A percentile compares a stretch with the other conserved stretches of the same genome.
Conservation (phyloP, 2,888 invertebrate species). For the Torymus auratus region DNA sequence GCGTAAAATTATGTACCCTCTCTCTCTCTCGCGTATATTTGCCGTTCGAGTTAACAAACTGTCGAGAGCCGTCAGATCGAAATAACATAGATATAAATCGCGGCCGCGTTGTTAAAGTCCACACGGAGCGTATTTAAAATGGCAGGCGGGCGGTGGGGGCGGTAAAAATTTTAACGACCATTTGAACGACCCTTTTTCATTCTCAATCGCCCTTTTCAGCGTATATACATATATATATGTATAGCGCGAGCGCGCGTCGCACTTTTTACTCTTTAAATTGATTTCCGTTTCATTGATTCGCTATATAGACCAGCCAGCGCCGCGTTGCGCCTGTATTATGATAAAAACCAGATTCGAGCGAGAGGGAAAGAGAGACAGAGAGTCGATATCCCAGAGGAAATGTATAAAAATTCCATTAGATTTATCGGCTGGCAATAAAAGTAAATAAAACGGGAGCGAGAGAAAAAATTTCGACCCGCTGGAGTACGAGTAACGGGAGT, state of each 20-base stretch:
- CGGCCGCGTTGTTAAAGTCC: conserved; percentile 42
- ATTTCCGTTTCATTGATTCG: conserved; percentile 55
- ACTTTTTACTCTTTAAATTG: conserved; percentile 48
- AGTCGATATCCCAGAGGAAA: background rate
- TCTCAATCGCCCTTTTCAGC: conserved; percentile 34
- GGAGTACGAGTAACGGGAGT: too few relatives aligned
- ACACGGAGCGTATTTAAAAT: conserved; percentile 37
- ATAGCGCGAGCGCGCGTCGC: too few relatives aligned
- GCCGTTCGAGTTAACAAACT: background rate
- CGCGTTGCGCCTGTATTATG: conserved; percentile 11
- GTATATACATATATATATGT: too few relatives aligned
- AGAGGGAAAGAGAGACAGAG: background rate
- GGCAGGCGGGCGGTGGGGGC: conserved; percentile 27
- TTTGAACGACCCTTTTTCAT: conserved; percentile 50
- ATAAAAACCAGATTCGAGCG: conserved; percentile 26
- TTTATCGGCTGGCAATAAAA: conserved; percentile 39
- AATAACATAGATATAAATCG: conserved; percentile 36
- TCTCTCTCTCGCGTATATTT: background rate
- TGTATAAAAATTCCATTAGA: conserved; percentile 38
- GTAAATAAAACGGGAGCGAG: conserved; percentile 18
- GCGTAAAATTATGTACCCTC: background rate
- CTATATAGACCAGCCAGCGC: background rate
- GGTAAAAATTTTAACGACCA: conserved; percentile 55
- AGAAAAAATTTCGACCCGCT: too few relatives aligned
- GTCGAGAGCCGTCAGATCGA: conserved; percentile 17